Evolutionary conservation across 2,888 invertebrate genomes (phyloP).

Genomic region (Volucella inanis): DNA sequence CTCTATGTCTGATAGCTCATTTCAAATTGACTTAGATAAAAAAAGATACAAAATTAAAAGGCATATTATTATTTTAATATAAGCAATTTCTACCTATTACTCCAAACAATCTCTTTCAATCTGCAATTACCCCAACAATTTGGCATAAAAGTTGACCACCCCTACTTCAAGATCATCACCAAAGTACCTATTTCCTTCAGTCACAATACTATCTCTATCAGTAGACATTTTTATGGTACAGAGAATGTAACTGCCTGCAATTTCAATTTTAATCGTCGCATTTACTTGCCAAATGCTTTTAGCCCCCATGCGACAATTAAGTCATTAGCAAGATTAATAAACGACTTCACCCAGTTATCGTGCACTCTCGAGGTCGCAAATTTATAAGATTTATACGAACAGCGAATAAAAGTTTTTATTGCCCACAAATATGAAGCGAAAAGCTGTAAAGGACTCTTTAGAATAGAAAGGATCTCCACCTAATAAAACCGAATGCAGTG

Average conservation of each 20-base stretch:
- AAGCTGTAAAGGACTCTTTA: constrained; percentile 37
- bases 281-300: constrained; percentile 30
- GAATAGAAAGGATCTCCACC: neutral
- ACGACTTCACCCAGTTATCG: constrained; percentile 42
- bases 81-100: neutral
- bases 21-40: no score
- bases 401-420: constrained; percentile 61
- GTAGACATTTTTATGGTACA: constrained; percentile 14
- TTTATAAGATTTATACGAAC: constrained; percentile 47
- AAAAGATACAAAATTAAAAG: no score
- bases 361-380: constrained; percentile 32
- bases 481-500: constrained; percentile 4
- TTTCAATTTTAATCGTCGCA: constrained; percentile 62
- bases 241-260: constrained; percentile 48
- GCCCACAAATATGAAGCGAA: constrained; percentile 58
- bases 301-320: constrained; percentile 54
- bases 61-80: no score
- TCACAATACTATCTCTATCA: constrained; percentile 49
- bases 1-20: no score
- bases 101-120: neutral
- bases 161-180: constrained; percentile 15
- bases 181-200: constrained; percentile 29
- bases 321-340: constrained; percentile 71
- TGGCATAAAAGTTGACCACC: neutral
- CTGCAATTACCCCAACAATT: neutral